A percentile compares a stretch with the other conserved stretches of the same genome.
Conservation (phyloP, 35 echinoderm and acorn worm genomes). For the Hemicentrotus pulcherrimus region DNA sequence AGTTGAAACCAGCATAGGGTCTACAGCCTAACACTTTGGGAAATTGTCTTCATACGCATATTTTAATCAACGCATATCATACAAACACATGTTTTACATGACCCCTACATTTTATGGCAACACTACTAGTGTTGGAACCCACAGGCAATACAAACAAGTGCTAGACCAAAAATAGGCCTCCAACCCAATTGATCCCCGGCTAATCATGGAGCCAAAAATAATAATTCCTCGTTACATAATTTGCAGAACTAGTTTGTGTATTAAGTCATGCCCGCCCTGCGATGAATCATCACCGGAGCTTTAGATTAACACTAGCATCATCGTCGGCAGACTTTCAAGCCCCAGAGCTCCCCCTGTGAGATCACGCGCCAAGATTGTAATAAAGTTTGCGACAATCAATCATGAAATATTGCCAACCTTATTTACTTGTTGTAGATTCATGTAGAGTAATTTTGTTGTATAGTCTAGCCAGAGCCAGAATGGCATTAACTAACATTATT, state of each 20-base stretch:
- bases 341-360: not conserved
- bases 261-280: not conserved
- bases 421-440: not conserved
- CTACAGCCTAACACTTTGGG: no score
- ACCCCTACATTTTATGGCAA: no score
- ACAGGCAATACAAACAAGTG: not conserved
- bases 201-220: constrained; percentile 18
- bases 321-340: not conserved
- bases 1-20: no score
- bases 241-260: not conserved
- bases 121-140: no score
- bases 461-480: not conserved
- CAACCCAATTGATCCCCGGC: not conserved
- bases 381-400: not conserved
- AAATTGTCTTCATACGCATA: no score
- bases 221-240: not conserved
- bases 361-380: not conserved
- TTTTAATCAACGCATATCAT: no score
- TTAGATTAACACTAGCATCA: not conserved
- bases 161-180: not conserved
- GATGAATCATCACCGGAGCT: not conserved
- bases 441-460: not conserved
- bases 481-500: not conserved
- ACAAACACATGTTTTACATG: no score
- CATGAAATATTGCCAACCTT: not conserved